Conservation (phyloP, 2,888 invertebrate species). For the Horisme vitalbata region DNA sequence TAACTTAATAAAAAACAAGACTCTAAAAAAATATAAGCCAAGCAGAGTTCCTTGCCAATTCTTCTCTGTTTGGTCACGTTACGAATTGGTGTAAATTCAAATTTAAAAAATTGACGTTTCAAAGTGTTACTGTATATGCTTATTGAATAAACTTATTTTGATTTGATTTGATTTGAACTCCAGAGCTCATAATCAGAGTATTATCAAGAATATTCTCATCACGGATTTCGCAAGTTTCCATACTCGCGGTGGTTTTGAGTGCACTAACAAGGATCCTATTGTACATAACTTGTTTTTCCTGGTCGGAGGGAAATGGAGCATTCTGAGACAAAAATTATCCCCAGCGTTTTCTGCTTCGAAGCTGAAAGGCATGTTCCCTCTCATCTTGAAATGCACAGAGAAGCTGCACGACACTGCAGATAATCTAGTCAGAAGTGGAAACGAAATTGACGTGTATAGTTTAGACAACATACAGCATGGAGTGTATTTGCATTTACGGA, state of each 20-base stretch:
- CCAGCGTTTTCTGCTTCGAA: slow-evolving; percentile 48
- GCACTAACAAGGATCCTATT: slow-evolving; percentile 39
- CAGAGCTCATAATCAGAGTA: slow-evolving; percentile 40
- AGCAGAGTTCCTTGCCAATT: too few species aligned
- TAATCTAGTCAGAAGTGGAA: background rate
- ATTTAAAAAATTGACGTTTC: too few species aligned
- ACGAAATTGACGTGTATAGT: slow-evolving; percentile 34
- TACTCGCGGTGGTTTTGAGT: slow-evolving; percentile 39
- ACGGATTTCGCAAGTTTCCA: slow-evolving; percentile 41
- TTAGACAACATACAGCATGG: slow-evolving; percentile 44
- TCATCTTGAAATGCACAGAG: slow-evolving; percentile 36
- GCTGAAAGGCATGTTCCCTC: slow-evolving; percentile 49
- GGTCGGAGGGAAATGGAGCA: slow-evolving; percentile 39
- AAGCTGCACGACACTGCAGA: slow-evolving; percentile 15
- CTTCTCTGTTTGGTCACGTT: too few species aligned
- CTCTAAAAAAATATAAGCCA: too few species aligned
- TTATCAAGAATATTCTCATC: slow-evolving; percentile 38
- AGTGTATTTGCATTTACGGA: slow-evolving; percentile 44
- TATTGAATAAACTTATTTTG: too few species aligned
- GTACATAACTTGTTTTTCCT: slow-evolving; percentile 45
- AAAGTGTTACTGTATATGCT: too few species aligned
- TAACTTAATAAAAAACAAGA: too few species aligned
- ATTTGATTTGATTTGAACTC: too few species aligned
- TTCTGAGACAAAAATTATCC: slow-evolving; percentile 30
- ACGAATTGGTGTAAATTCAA: too few species aligned